Evolutionary conservation across 1,140 invertebrate genomes (phyloP), one percentile per base, ranked within the genome.

Genomic region (Lamellibrachia luymesi): DNA sequence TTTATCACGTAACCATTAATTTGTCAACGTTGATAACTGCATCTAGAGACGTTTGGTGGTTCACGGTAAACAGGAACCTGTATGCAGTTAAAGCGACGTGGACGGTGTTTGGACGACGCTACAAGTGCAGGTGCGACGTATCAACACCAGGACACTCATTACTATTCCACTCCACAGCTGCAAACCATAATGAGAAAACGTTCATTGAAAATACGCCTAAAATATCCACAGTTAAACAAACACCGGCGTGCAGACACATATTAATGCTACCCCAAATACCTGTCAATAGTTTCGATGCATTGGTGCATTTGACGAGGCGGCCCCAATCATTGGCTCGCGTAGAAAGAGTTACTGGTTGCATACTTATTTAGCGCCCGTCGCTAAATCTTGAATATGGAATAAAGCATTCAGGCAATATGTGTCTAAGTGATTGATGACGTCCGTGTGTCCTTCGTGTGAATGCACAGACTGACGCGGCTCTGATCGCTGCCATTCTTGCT

Each of bases 351-450:
- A 80, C 17, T 10, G 64, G 13, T 80, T 80, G 64, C 64, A 80
- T 80, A 80, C 64, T 80, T 80, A 80, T 80, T 80, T 80, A 80
- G 64, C 7, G 2, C 64, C 64, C 64, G 64, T 80, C 64, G 64
- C 64, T 80, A 80, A 80, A 22, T 80, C 64, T 80, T 80, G 64
- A 80, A 80, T 80, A 80, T 80, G 64, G 64, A 80, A 80, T 80
- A 80, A 80, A 80, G 64, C 64, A 80, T 80, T 80, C 64, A 80
- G 64, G 64, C 64, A 80, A 80, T 80, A 80, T 80, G 64, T 80
- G 64, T 80, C 64, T 80, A 80, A 80, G 64, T 80, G 64, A 80
- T 80, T 22, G 64, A 80, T 2, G 64, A 22, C 64, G 64, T 22
- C 64, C 13, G 13, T 22, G 64, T 80, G 64, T 80, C 64, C 64